These are phyloP conservation scores for Invenusta paracnida DNA, from an alignment of 2,888 invertebrate species.

Conservation along the genomic window DNA sequence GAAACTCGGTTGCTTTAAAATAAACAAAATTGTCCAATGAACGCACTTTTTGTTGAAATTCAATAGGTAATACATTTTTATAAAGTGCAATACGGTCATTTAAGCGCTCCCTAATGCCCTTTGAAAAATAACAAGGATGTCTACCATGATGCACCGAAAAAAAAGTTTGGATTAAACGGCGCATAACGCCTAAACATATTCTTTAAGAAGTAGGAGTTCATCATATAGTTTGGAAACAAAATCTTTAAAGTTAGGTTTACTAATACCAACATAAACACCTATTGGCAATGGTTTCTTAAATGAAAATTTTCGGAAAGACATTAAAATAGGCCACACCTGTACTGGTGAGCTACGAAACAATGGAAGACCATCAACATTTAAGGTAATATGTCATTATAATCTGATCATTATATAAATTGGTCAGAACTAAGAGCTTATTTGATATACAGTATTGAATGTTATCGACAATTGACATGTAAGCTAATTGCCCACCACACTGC, in stretches of 20 bases:
- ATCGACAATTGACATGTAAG: background rate
- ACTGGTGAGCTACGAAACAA: background rate
- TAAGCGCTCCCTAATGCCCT: too few relatives aligned
- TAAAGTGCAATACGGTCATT: too few relatives aligned
- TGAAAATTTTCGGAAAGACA: too few relatives aligned
- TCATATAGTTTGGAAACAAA: background rate
- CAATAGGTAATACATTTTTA: too few relatives aligned
- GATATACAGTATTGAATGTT: background rate
- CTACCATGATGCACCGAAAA: too few relatives aligned
- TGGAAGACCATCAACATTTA: background rate
- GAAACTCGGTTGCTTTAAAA: too few relatives aligned
- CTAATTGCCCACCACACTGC: background rate
- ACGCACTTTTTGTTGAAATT: too few relatives aligned
- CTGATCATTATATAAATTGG: background rate
- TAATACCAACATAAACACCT: background rate
- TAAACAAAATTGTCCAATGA: too few relatives aligned
- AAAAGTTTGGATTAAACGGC: too few relatives aligned
- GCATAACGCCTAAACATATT: too few relatives aligned
- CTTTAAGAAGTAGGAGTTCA: too few relatives aligned
- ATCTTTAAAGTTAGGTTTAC: background rate
- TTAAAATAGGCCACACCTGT: background rate
- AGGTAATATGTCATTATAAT: background rate
- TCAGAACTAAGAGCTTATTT: background rate
- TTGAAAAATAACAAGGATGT: too few relatives aligned
- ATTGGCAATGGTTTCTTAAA: background rate